Conservation (phyloP, 2,113 vertebrate species). For the Dendropsophus ebraccatus region DNA sequence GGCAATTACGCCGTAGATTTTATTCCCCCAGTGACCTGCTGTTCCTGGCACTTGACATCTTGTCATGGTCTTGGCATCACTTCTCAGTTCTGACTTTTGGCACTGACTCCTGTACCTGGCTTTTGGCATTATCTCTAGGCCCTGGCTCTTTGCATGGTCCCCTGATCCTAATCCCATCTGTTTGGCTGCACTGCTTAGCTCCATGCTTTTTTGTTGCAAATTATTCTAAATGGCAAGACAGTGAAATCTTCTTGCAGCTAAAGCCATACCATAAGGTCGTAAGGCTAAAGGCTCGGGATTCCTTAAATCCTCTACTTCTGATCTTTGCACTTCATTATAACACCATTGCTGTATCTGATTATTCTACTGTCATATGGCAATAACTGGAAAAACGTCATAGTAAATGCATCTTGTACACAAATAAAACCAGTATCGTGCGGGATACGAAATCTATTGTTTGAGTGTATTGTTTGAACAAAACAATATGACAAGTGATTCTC, state of each 20-base stretch:
- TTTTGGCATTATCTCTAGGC: neutral
- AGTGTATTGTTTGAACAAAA: no score
- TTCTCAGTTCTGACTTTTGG: neutral
- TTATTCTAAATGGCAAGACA: neutral
- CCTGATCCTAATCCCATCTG: neutral
- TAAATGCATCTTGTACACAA: neutral
- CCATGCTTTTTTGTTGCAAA: neutral
- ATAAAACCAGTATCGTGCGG: neutral
- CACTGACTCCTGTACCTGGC: neutral
- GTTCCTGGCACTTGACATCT: constrained; percentile 5
- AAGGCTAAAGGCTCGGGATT: no score
- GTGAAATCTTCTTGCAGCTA: neutral
- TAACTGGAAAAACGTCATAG: no score
- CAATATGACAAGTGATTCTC: no score
- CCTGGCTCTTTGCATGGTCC: neutral
- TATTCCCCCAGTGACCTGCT: neutral
- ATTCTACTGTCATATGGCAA: neutral
- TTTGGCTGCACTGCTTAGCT: neutral
- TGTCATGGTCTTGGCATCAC: neutral
- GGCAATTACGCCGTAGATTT: neutral
- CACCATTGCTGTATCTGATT: no score
- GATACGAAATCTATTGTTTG: no score
- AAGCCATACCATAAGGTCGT: neutral
- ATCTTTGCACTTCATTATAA: neutral
- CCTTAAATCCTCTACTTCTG: no score